These are phyloP conservation scores for Zaprionus camerounensis DNA, from an alignment of 1,140 invertebrate species.

Conservation along the genomic window DNA sequence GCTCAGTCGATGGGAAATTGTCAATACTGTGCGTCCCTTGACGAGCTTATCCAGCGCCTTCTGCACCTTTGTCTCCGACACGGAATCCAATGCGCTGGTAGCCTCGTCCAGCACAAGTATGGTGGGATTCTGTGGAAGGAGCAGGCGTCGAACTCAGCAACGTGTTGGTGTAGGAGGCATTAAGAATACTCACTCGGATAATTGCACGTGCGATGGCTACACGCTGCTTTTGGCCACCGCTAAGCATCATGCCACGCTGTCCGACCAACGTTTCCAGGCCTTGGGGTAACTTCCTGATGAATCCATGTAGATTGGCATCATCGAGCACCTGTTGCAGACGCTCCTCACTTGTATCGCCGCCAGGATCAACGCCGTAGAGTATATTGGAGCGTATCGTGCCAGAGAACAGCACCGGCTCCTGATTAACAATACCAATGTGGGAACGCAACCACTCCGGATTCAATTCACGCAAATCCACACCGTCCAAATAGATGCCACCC, in stretches of 20 bases:
- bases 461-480: constrained; percentile 87
- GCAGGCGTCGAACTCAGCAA: not conserved
- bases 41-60: constrained; percentile 93
- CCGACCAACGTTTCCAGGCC: constrained; percentile 92
- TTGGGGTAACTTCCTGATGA: constrained; percentile 89
- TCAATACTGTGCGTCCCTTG: constrained; percentile 94
- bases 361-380: constrained; percentile 89
- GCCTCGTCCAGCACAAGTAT: constrained; percentile 95
- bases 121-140: constrained; percentile 89
- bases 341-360: constrained; percentile 84
- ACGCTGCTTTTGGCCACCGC: constrained; percentile 94
- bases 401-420: constrained; percentile 93
- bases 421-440: constrained; percentile 91
- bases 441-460: constrained; percentile 90
- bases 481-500: constrained; percentile 89
- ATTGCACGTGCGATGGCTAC: constrained; percentile 96
- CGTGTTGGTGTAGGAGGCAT: too few species aligned
- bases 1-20: constrained; percentile 96
- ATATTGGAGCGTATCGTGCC: constrained; percentile 94
- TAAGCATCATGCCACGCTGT: constrained; percentile 92
- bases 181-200: constrained; percentile 87
- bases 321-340: constrained; percentile 87
- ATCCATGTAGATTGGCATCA: constrained; percentile 93
- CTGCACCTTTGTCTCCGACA: constrained; percentile 95
- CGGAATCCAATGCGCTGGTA: constrained; percentile 95